phyloP scores from a whole-genome alignment of 92 coral and sea anemone species.

The Desmophyllum pertusum region DNA sequence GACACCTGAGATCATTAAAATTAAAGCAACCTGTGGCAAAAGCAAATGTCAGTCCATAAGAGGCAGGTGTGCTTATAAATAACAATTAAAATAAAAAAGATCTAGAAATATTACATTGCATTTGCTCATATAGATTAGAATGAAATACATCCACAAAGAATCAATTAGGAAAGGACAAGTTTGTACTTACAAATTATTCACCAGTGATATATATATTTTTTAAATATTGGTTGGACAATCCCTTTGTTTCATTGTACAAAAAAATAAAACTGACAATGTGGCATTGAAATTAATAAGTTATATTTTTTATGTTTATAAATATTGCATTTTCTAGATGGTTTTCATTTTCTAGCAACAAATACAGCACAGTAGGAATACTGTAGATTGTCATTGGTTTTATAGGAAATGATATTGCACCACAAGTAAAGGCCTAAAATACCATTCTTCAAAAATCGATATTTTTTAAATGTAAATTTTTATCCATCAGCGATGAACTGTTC shows the following conservation, averaged over 20 bases:
- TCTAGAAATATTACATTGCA: neutral
- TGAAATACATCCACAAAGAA: neutral
- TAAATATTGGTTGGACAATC: neutral
- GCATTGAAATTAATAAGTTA: neutral
- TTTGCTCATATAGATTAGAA: neutral
- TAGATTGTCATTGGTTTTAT: neutral
- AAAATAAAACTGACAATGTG: neutral
- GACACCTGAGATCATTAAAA: neutral
- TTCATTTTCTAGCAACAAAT: conserved; percentile 9
- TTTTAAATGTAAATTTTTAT: neutral
- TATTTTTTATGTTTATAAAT: conserved; percentile 2
- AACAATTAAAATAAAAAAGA: neutral
- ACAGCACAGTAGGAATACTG: neutral
- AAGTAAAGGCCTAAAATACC: neutral
- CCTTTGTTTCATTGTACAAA: neutral
- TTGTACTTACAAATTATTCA: too few species aligned
- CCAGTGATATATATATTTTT: neutral
- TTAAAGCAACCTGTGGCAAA: neutral
- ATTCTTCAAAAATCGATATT: neutral
- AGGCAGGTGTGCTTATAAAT: neutral
- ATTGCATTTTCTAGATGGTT: neutral
- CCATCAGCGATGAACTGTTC: neutral
- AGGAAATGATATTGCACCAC: conserved; percentile 1
- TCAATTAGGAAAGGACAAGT: too few species aligned
- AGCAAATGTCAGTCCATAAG: neutral